Evolutionary conservation across 2,113 vertebrate species (phyloP).

Genomic region (Neoarius graeffei): DNA sequence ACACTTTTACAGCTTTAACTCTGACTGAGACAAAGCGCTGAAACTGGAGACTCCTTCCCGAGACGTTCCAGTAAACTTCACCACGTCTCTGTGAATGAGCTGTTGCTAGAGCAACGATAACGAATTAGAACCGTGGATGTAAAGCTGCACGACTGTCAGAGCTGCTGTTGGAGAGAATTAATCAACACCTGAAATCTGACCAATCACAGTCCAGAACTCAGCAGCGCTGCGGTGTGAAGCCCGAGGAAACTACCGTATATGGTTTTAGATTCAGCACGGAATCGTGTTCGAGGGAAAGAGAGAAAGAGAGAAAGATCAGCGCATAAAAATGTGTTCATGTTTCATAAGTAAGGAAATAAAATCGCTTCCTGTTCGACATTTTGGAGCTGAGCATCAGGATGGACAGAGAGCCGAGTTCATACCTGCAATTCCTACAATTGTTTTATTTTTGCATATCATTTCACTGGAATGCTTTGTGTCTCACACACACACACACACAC

Average conservation of each 20-base stretch:
- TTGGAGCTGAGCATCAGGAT: background rate
- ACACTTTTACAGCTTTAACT: background rate
- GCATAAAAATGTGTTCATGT: background rate
- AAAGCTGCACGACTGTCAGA: background rate
- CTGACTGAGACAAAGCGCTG: background rate
- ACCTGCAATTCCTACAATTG: constrained; percentile 16
- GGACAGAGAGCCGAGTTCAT: background rate
- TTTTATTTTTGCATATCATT: constrained; percentile 42
- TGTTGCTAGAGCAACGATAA: background rate
- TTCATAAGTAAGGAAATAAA: constrained; percentile 4
- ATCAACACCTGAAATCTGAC: background rate
- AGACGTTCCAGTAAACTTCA: background rate
- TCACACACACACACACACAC: constrained; percentile 14
- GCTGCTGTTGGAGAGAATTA: background rate
- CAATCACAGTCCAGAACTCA: background rate
- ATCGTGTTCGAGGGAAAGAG: no score
- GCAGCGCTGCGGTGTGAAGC: background rate
- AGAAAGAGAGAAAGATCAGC: background rate
- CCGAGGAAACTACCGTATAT: background rate
- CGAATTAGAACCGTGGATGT: background rate
- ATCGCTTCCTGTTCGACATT: constrained; percentile 8
- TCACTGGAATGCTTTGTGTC: constrained; percentile 18
- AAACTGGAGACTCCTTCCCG: background rate
- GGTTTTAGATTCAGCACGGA: background rate
- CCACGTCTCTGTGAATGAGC: background rate